Evolutionary conservation across 2,797 vertebrate genomes (phyloP).

Genomic region (Lithobates sylvaticus): DNA sequence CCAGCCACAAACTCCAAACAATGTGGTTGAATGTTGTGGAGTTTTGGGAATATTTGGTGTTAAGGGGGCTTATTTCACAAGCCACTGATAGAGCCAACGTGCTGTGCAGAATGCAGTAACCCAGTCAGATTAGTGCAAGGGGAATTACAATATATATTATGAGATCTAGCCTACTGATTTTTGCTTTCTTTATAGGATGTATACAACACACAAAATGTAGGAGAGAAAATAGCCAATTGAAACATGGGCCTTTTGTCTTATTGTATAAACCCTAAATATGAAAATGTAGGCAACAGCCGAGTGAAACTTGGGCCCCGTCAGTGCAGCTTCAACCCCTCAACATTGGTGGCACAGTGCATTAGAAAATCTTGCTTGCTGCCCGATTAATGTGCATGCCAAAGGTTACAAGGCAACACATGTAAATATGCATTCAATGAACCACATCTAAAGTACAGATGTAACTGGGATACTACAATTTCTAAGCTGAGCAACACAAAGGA

Average conservation of each 20-base stretch:
- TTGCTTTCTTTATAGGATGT: not conserved
- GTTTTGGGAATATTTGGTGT: not conserved
- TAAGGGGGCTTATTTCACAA: not conserved
- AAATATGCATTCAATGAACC: too few relatives aligned
- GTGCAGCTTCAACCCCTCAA: not conserved
- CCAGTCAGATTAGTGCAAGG: not conserved
- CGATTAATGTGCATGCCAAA: too few relatives aligned
- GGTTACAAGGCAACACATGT: too few relatives aligned
- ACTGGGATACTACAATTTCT: not conserved
- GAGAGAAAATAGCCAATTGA: too few relatives aligned
- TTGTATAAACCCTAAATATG: too few relatives aligned
- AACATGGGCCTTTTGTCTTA: too few relatives aligned
- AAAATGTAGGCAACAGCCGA: too few relatives aligned
- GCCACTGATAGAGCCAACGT: not conserved
- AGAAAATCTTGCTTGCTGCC: too few relatives aligned
- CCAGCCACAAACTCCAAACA: not conserved
- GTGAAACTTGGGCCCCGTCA: not conserved
- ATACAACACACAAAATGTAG: too few relatives aligned
- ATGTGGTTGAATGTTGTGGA: not conserved
- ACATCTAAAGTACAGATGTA: not conserved
- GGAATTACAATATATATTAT: too few relatives aligned
- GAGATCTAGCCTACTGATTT: too few relatives aligned
- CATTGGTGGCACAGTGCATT: not conserved
- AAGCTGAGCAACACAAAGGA: not conserved
- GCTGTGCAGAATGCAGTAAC: not conserved